Evolutionary conservation across 2,797 vertebrate species (phyloP).

Genomic region (Sebastes oblongus): DNA sequence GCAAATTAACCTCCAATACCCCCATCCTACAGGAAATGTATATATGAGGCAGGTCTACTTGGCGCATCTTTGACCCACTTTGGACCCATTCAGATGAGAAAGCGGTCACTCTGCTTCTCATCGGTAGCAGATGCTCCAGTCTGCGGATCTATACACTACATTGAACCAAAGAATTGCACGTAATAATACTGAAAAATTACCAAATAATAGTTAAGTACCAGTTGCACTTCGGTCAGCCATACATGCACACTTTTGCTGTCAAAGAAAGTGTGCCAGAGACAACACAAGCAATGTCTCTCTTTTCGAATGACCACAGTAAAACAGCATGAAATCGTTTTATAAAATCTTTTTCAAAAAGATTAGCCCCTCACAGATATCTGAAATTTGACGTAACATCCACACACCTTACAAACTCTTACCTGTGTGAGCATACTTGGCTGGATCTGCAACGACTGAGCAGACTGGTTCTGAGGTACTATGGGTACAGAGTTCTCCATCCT

Average conservation of each 20-base stretch:
- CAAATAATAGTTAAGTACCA: background rate
- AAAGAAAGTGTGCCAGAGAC: background rate
- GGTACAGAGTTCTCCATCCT: slow-evolving; percentile 96
- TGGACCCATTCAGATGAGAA: background rate
- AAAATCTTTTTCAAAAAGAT: background rate
- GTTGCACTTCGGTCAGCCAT: background rate
- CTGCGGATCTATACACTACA: background rate
- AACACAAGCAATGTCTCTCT: background rate
- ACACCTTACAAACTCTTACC: slow-evolving; percentile 79
- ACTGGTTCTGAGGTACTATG: slow-evolving; percentile 93
- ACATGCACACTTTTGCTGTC: background rate
- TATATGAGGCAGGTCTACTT: background rate
- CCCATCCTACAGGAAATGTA: background rate
- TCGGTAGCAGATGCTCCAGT: background rate
- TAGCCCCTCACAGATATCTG: background rate
- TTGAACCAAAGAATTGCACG: background rate
- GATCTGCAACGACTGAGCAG: slow-evolving; percentile 94
- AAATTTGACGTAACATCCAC: accelerated
- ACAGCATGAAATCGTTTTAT: background rate
- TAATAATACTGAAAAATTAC: background rate
- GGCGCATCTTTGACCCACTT: background rate
- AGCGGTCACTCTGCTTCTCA: background rate
- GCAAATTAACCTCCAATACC: background rate
- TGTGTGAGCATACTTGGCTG: slow-evolving; percentile 96
- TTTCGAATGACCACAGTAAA: background rate